These are phyloP conservation scores for Yponomeuta cagnagella DNA, from an alignment of 2,888 invertebrate genomes.

Conservation along the genomic window DNA sequence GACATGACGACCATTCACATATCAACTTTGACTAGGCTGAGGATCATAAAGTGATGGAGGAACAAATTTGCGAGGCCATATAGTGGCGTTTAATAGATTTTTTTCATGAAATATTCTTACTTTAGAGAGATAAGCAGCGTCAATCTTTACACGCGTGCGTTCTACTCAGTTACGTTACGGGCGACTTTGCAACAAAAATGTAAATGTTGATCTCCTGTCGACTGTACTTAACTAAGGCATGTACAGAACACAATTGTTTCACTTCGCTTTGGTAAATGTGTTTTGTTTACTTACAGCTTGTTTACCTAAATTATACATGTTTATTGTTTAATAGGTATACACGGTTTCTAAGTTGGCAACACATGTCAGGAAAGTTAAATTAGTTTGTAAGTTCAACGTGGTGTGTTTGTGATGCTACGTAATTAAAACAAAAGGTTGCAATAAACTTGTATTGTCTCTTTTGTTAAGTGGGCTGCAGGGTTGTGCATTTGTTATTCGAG, in stretches of 20 bases:
- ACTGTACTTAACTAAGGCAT: no score
- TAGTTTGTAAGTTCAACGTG: neutral
- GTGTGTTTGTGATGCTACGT: neutral
- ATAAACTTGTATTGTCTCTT: no score
- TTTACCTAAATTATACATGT: neutral
- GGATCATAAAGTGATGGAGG: neutral
- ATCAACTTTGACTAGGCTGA: neutral
- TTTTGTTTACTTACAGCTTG: neutral
- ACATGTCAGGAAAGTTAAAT: neutral
- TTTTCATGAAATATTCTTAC: neutral
- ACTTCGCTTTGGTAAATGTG: neutral
- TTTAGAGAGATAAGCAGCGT: no score
- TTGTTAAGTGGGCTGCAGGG: no score
- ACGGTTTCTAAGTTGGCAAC: neutral
- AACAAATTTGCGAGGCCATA: neutral
- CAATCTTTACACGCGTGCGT: no score
- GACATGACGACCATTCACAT: neutral
- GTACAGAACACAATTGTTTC: neutral
- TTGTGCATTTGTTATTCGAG: no score
- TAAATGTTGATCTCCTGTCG: no score
- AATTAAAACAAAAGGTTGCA: neutral
- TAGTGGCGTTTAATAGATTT: neutral
- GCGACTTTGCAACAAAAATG: no score
- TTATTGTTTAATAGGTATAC: neutral
- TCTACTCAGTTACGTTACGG: no score